Percentiles rank a stretch among this genome's conserved stretches.
phyloP scores from a whole-genome alignment of 2,797 vertebrate genomes.

The Alectoris magna region DNA sequence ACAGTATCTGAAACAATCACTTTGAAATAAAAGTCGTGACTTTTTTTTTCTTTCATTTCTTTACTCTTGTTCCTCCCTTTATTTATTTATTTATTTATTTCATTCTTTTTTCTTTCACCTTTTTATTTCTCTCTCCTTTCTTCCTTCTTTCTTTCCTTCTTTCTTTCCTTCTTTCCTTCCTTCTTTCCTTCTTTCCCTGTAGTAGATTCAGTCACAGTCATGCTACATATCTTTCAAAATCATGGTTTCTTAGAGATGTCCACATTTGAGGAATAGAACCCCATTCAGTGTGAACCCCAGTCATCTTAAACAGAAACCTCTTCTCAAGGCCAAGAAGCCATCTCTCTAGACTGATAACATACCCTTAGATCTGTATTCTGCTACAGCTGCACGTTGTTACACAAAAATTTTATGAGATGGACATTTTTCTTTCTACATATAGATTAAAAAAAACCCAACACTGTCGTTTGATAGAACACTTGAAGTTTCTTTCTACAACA shows the following conservation, averaged over 20 bases:
- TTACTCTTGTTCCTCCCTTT: not conserved
- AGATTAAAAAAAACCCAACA: not conserved
- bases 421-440: not conserved
- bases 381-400: not conserved
- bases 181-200: too few species aligned
- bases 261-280: not conserved
- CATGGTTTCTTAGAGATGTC: not conserved
- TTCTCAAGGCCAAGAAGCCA: not conserved
- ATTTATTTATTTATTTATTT: too few species aligned
- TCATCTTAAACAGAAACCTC: not conserved
- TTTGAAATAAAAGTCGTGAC: not conserved
- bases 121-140: rapidly evolving
- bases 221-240: not conserved
- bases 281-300: not conserved
- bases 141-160: too few species aligned
- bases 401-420: not conserved
- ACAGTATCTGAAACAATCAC: not conserved
- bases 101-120: too few species aligned
- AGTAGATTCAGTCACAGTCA: not conserved
- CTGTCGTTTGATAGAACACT: not conserved
- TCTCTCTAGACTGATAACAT: not conserved
- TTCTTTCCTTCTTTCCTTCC: not conserved
- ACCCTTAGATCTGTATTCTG: not conserved
- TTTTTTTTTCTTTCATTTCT: rapidly evolving
- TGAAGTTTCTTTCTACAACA: not conserved